Percentiles rank a stretch among this genome's conserved stretches.
Evolutionary conservation across 2,113 vertebrate species (phyloP).

Genomic region (Platichthys stellatus): DNA sequence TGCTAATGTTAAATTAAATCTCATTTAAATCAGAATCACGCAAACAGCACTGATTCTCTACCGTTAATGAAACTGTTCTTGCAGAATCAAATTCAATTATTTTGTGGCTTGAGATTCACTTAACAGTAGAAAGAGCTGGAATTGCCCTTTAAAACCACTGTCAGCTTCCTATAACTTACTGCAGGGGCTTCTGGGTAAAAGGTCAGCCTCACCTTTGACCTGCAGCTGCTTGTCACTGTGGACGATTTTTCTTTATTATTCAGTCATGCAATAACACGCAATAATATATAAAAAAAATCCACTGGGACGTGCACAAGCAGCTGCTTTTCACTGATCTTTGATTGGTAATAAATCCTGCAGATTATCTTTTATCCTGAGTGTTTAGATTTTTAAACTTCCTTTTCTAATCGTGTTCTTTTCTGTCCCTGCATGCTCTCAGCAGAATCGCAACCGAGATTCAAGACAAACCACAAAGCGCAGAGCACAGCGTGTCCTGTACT

Average conservation of each 20-base stretch:
- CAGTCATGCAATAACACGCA: too few relatives aligned
- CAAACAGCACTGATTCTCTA: too few relatives aligned
- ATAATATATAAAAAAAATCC: too few relatives aligned
- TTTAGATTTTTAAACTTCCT: neutral
- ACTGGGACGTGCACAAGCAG: neutral
- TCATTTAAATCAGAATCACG: too few relatives aligned
- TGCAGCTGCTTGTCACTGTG: too few relatives aligned
- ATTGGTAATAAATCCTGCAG: neutral
- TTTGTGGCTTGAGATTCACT: neutral
- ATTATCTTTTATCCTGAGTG: neutral
- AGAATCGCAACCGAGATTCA: neutral
- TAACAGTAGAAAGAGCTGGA: neutral
- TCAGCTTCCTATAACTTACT: neutral
- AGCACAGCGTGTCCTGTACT: constrained; percentile 10
- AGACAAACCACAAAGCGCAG: too few relatives aligned
- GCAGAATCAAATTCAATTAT: too few relatives aligned
- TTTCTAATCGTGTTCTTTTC: neutral
- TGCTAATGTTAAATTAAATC: too few relatives aligned
- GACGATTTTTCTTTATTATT: too few relatives aligned
- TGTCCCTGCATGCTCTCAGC: neutral
- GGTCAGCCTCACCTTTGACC: neutral
- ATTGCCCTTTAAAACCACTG: neutral
- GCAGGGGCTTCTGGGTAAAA: neutral
- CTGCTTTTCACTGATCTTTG: neutral
- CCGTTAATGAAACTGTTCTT: too few relatives aligned